Conservation (phyloP, 2,113 vertebrate species). For the Phaethornis superciliosus region DNA sequence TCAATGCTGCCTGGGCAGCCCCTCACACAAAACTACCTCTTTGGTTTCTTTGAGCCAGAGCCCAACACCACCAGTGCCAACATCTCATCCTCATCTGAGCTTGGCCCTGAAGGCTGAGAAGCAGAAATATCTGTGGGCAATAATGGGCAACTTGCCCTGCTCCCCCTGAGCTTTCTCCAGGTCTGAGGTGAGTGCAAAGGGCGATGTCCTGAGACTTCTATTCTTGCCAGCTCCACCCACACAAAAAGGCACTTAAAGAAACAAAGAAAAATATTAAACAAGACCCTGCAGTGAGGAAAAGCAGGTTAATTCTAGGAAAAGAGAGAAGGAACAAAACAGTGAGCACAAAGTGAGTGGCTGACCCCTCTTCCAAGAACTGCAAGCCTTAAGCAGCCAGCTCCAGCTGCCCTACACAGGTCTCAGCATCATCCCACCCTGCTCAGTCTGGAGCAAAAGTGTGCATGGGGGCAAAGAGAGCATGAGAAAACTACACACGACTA, state of each 20-base stretch:
- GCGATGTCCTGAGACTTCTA: not conserved
- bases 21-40: not conserved
- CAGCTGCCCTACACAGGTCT: not conserved
- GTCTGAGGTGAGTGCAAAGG: not conserved
- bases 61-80: not conserved
- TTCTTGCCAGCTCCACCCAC: not conserved
- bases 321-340: not conserved
- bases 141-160: fast-evolving
- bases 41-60: constrained; percentile 26
- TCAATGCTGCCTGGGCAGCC: not conserved
- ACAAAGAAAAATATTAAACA: not conserved
- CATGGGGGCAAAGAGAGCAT: fast-evolving
- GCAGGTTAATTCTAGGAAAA: not conserved
- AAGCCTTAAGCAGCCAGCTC: not conserved
- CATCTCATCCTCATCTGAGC: not conserved
- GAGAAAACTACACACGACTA: not conserved
- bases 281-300: not conserved
- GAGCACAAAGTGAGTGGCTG: not conserved
- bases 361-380: not conserved
- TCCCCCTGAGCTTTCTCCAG: not conserved
- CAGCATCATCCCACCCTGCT: not conserved
- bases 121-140: not conserved
- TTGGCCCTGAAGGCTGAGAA: not conserved
- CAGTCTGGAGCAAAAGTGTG: not conserved
- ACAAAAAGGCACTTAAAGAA: constrained; percentile 60